Percentiles rank a stretch among this genome's conserved stretches.
These are phyloP conservation scores for Pseudomyrmex gracilis DNA, from an alignment of 1,140 invertebrate genomes.

Conservation along the genomic window DNA sequence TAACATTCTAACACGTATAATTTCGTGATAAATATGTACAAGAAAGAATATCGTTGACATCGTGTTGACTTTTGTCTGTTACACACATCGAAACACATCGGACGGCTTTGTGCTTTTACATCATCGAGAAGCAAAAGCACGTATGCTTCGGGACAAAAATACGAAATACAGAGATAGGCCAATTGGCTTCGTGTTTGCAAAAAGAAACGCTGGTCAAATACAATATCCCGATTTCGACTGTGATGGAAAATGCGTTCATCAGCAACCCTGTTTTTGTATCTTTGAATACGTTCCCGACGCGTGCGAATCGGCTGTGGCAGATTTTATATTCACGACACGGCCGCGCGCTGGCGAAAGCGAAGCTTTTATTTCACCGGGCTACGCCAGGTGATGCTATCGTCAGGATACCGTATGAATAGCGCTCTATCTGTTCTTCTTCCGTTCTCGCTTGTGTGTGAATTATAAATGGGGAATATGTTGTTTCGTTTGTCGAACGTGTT, in stretches of 20 bases:
- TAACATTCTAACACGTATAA: too few relatives aligned
- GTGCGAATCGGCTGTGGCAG: neutral
- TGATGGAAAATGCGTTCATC: conserved; percentile 41
- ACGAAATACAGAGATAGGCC: neutral
- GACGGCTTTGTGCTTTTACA: neutral
- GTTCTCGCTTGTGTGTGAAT: conserved; percentile 5
- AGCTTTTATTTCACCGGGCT: conserved; percentile 32
- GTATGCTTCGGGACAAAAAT: neutral
- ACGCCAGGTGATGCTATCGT: conserved; percentile 19
- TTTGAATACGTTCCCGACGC: conserved; percentile 12
- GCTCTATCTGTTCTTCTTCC: conserved; percentile 28
- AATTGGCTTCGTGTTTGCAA: conserved; percentile 12
- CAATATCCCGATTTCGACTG: conserved; percentile 9
- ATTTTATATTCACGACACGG: conserved; percentile 41
- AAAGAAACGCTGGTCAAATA: conserved; percentile 36
- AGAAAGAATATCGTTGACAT: neutral
- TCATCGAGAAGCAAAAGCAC: neutral
- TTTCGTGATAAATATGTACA: too few relatives aligned
- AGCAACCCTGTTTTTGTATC: conserved; percentile 24
- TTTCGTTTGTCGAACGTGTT: conserved; percentile 32
- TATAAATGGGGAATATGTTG: conserved; percentile 27
- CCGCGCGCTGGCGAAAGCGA: conserved; percentile 4
- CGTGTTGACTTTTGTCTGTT: neutral
- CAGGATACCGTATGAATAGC: conserved; percentile 31
- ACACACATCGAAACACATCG: neutral